phyloP scores from a whole-genome alignment of 2,888 invertebrate genomes.

The Rhogogaster chlorosoma region DNA sequence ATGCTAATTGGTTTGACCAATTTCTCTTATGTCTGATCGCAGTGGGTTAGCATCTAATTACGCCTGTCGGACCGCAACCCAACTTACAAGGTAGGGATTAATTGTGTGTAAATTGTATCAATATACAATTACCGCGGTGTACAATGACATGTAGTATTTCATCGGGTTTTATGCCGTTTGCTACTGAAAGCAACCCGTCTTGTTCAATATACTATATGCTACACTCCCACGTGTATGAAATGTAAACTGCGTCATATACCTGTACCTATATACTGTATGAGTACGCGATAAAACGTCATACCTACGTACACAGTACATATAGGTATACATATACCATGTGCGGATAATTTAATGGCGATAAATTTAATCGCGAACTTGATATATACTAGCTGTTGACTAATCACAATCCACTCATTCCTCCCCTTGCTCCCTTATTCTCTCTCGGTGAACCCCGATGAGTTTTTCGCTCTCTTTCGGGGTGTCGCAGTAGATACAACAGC shows the following conservation, averaged over 20 bases:
- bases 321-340: not conserved
- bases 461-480: not conserved
- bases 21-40: not conserved
- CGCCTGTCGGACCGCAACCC: not conserved
- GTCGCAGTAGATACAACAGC: not conserved
- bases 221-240: not conserved
- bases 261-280: not conserved
- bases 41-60: not conserved
- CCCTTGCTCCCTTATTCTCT: not conserved
- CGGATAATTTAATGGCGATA: not conserved
- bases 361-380: constrained; percentile 16
- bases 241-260: not conserved
- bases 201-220: not conserved
- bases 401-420: constrained; percentile 23
- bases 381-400: constrained; percentile 35
- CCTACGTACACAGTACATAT: not conserved
- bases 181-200: not conserved
- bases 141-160: not conserved
- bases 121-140: not conserved
- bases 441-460: not conserved
- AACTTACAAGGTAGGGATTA: not conserved
- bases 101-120: not conserved
- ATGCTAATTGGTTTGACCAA: constrained; percentile 20
- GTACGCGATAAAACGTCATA: not conserved
- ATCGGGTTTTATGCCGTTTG: not conserved